Evolutionary conservation across 2,797 vertebrate species (phyloP), one percentile per base, ranked within the genome.

Genomic region (Gorsachius magnificus): DNA sequence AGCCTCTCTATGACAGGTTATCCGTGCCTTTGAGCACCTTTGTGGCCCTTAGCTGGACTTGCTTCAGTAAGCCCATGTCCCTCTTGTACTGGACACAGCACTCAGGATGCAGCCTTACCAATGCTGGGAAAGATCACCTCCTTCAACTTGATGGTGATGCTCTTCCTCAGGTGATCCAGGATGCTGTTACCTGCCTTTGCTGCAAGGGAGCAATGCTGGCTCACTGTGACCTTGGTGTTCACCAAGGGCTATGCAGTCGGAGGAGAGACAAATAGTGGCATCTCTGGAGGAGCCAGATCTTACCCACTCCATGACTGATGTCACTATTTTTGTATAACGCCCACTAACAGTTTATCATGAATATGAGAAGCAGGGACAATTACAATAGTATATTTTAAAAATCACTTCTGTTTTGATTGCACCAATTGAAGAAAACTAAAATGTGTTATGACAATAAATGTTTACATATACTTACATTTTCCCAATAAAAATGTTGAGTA

Each of bases 401-500:
- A 54, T 66, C 8, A 26, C 4, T 60, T 85, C 25, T 90, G 25
- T 72, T 60, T 36, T 48, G n/a, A 35, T 35, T 72, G 26, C 25
- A 65, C 24, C 11, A 60, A 60, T 48, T 26, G 38, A 83, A 89
- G 31, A 50, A 87, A 84, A 89, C 83, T 89, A 84, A 93, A 89
- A 84, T 81, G 38, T 38, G 54, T 93, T 89, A 69, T 29, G 65
- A 75, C 56, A 77, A 71, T 90, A 78, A 79, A n/a, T 79, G 18
- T 57, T 84, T 94, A 64, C 71, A 86, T 75, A 45, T 41, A 50
- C 51, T 85, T 87, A 68, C n/a, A 36, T 75, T 83, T 95, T 96
- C 33, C 51, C 22, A 68, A 13, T 35, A 51, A 56, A 48, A 36
- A 45, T 10, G 3, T 48, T 66, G 20, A n/a, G 12, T 50, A 48